Evolutionary conservation across 1,140 invertebrate genomes (phyloP), one percentile per base, ranked within the genome.

Genomic region (Trachelipus rathkii): DNA sequence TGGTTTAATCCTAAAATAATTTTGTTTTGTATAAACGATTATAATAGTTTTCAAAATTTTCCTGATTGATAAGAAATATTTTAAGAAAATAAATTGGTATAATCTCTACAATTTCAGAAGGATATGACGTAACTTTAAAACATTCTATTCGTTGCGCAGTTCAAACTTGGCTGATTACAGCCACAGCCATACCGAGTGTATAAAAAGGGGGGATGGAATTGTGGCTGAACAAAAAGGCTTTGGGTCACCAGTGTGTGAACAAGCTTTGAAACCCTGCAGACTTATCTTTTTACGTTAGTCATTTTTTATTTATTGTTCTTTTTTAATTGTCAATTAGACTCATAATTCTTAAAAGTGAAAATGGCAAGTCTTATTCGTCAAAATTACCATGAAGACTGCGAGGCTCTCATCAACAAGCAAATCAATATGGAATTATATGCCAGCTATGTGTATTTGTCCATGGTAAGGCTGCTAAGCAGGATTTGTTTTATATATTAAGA

Each of bases 371-470:
- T 74, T 23, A 60, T 81, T 70, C 79, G 79, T 74, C 89, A 89
- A 83, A 90, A 89, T 82, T 89, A 84, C 82, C 85, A 88, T 74
- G 82, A 83, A 70, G 88, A 89, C 77, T 84, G 84, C 77, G 88
- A 89, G 83, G 87, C 85, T 71, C 84, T 82, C 13, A 85, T 89
- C 73, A 89, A 89, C 83, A 87, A 87, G 68, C 89, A 90, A 82
- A 89, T 90, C 81, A 90, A 90, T 82, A 85, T 89, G 85, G 89
- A 90, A 81, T 82, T 90, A 13, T 87, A 88, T 75, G 89, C 89
- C 44, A 85, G 84, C 78, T 90, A 90, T 80, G 85, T 85, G 13
- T 90, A 90, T 82, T 79, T 87, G 45, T 78, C 79, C 44, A 76
- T 81, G 79, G 79, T 81, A n/a, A 75, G 79, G 23, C 43, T 24